phyloP scores from a whole-genome alignment of 2,113 vertebrate species.

The Prochilodus magdalenae region DNA sequence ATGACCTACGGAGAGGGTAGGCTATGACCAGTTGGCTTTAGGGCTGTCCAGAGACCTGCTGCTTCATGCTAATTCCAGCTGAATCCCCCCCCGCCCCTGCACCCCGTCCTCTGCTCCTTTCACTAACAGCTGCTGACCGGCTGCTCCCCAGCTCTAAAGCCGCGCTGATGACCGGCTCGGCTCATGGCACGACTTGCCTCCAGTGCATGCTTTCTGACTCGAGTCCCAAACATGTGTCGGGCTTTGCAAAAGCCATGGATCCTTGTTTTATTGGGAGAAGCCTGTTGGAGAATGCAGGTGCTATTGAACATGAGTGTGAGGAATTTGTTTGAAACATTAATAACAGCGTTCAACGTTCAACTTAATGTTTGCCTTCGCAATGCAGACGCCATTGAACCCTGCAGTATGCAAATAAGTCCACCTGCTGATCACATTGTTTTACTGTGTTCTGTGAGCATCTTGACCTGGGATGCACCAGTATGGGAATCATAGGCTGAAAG shows the following conservation, averaged over 20 bases:
- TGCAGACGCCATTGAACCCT: too few relatives aligned
- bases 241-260: not conserved
- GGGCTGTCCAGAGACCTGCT: not conserved
- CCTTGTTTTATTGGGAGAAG: not conserved
- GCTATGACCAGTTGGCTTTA: constrained; percentile 23
- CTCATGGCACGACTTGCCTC: not conserved
- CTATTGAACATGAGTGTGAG: not conserved
- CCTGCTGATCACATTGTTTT: too few relatives aligned
- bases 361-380: too few relatives aligned
- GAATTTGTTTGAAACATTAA: not conserved
- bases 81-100: not conserved
- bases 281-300: not conserved
- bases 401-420: too few relatives aligned
- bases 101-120: not conserved
- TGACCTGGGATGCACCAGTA: too few relatives aligned
- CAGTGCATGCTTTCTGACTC: not conserved
- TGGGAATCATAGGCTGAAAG: too few relatives aligned
- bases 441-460: not conserved
- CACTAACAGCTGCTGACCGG: constrained; percentile 6
- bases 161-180: not conserved
- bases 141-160: not conserved
- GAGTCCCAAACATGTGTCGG: not conserved
- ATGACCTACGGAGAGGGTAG: constrained; percentile 40
- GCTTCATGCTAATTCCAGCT: not conserved
- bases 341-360: too few relatives aligned